Evolutionary conservation across 2,113 vertebrate species (phyloP).

Genomic region (Ictalurus furcatus): DNA sequence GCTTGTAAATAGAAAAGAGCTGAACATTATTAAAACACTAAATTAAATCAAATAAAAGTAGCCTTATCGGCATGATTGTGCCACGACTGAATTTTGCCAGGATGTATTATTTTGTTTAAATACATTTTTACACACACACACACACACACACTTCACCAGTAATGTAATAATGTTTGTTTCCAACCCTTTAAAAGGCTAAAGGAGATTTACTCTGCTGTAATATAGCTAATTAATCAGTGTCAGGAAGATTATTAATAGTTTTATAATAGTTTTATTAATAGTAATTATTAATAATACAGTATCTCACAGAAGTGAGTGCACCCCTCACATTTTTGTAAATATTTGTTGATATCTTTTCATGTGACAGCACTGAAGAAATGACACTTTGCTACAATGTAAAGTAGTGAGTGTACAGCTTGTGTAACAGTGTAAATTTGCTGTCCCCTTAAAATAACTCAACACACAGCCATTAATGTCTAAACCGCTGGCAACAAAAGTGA

Average conservation of each 20-base stretch:
- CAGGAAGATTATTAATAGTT: neutral
- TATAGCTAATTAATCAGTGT: neutral
- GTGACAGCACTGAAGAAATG: too few relatives aligned
- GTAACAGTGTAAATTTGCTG: too few relatives aligned
- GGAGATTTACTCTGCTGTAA: neutral
- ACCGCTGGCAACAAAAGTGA: too few relatives aligned
- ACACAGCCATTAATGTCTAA: too few relatives aligned
- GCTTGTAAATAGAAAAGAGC: slow-evolving; percentile 20
- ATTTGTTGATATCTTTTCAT: too few relatives aligned
- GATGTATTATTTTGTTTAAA: neutral
- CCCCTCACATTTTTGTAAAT: too few relatives aligned
- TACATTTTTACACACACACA: neutral
- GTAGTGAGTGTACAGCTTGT: too few relatives aligned
- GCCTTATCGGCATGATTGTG: neutral
- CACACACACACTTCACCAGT: neutral
- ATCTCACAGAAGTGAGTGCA: too few relatives aligned
- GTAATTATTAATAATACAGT: too few relatives aligned
- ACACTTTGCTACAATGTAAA: too few relatives aligned
- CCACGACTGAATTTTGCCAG: neutral
- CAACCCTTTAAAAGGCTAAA: neutral
- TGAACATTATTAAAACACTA: slow-evolving; percentile 4
- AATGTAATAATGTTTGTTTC: neutral
- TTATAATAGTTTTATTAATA: too few relatives aligned
- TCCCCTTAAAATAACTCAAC: too few relatives aligned
- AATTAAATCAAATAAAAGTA: neutral